These are phyloP conservation scores for Tenthredo mesomela DNA, from an alignment of 2,888 invertebrate species.

Conservation along the genomic window DNA sequence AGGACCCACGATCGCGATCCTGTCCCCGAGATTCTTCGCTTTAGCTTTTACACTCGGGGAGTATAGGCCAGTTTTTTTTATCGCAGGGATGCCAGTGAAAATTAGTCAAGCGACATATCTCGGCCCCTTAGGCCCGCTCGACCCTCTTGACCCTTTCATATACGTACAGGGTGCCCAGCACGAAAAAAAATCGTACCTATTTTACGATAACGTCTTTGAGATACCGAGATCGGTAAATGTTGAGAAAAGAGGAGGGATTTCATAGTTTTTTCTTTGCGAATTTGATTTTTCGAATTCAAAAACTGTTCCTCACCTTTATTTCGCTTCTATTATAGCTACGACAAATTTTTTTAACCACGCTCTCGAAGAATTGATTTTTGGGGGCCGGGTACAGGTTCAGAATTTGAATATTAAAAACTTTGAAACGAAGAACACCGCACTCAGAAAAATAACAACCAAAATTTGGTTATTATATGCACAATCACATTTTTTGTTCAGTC, in stretches of 20 bases:
- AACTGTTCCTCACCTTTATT: background rate
- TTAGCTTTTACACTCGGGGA: conserved; percentile 39
- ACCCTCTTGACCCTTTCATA: conserved; percentile 49
- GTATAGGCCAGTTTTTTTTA: conserved; percentile 49
- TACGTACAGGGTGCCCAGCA: conserved; percentile 29
- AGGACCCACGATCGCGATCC: conserved; percentile 29
- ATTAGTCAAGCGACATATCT: conserved; percentile 51
- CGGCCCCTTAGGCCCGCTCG: conserved; percentile 45
- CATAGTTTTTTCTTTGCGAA: background rate
- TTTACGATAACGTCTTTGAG: conserved; percentile 29
- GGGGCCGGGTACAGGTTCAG: no score
- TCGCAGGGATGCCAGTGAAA: conserved; percentile 52
- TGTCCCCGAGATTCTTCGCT: conserved; percentile 34
- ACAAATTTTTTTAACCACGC: background rate
- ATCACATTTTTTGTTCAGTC: no score
- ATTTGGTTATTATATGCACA: no score
- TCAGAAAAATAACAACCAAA: no score
- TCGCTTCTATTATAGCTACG: background rate
- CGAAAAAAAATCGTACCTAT: conserved; percentile 34
- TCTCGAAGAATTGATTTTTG: background rate
- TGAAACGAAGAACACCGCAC: no score
- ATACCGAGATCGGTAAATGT: conserved; percentile 1
- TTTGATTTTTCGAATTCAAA: background rate
- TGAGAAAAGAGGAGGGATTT: background rate
- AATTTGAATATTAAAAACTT: no score